A percentile compares a stretch with the other conserved stretches of the same genome.
Conservation (phyloP, 1,140 invertebrate genomes). For the Andrena cerasifolii region DNA sequence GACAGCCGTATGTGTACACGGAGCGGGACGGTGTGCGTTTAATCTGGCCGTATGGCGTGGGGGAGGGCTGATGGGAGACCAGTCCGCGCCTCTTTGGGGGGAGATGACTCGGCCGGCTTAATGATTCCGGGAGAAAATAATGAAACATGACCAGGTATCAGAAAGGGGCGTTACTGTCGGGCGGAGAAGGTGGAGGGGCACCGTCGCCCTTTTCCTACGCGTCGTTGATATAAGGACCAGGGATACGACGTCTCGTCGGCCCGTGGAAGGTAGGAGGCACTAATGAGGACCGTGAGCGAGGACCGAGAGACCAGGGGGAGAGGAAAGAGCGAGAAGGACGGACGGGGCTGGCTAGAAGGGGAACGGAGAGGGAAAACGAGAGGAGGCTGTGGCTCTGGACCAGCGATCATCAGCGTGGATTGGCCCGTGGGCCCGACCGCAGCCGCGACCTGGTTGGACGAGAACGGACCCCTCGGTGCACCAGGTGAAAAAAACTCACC, state of each 20-base stretch:
- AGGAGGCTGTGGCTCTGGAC: conserved; percentile 75
- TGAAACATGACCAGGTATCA: conserved; percentile 77
- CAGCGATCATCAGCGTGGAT: conserved; percentile 77
- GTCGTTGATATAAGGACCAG: conserved; percentile 65
- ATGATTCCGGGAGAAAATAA: conserved; percentile 78
- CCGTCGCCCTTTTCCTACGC: conserved; percentile 66
- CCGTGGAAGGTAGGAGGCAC: conserved; percentile 74
- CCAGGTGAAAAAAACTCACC: conserved; percentile 74
- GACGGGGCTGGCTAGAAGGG: neutral
- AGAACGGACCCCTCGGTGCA: conserved; percentile 63
- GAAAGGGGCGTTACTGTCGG: conserved; percentile 69
- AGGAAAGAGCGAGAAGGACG: neutral
- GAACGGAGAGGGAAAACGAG: conserved; percentile 33
- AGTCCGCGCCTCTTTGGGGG: conserved; percentile 64
- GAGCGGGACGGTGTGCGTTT: conserved; percentile 55
- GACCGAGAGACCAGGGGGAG: conserved; percentile 23
- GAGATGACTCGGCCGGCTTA: conserved; percentile 73
- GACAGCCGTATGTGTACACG: conserved; percentile 32
- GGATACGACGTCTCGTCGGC: conserved; percentile 57
- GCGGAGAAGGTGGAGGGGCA: conserved; percentile 40
- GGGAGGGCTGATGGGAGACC: conserved; percentile 61
- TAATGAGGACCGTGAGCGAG: conserved; percentile 74
- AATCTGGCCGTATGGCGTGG: conserved; percentile 53
- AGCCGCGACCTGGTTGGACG: conserved; percentile 74
- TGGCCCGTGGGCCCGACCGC: conserved; percentile 71